A percentile compares a stretch with the other conserved stretches of the same genome.
These are phyloP conservation scores for Vimba vimba DNA, from an alignment of 2,113 vertebrate species.

Conservation along the genomic window DNA sequence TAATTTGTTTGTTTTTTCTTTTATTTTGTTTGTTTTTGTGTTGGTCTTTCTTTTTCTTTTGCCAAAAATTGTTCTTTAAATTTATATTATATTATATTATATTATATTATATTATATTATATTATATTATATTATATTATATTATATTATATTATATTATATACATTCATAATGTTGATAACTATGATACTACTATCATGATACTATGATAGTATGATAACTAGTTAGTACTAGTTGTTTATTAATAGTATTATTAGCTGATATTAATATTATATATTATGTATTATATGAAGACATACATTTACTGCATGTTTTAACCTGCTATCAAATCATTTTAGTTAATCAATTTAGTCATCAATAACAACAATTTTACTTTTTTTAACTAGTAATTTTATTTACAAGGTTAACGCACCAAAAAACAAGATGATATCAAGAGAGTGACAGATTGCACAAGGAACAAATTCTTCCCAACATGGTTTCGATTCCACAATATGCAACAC, in stretches of 20 bases:
- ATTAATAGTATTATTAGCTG: background rate
- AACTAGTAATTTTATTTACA: background rate
- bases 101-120: too few relatives aligned
- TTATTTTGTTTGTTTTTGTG: too few relatives aligned
- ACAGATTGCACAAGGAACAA: background rate
- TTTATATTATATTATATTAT: too few relatives aligned
- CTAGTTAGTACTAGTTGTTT: background rate
- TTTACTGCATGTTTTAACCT: background rate
- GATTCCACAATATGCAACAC: background rate
- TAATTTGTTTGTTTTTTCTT: too few relatives aligned
- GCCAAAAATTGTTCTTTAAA: too few relatives aligned
- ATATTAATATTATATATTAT: background rate
- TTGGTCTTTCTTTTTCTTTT: too few relatives aligned
- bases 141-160: too few relatives aligned
- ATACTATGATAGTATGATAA: too few relatives aligned
- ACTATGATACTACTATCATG: too few relatives aligned
- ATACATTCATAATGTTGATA: background rate
- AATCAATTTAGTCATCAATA: background rate
- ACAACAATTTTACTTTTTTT: background rate
- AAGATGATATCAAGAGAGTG: background rate
- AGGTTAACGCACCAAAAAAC: background rate
- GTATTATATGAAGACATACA: background rate
- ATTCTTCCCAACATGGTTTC: background rate
- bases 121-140: too few relatives aligned
- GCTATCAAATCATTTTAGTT: background rate